Evolutionary conservation across 2,797 vertebrate species (phyloP).

Genomic region (Peromyscus attwateri): DNA sequence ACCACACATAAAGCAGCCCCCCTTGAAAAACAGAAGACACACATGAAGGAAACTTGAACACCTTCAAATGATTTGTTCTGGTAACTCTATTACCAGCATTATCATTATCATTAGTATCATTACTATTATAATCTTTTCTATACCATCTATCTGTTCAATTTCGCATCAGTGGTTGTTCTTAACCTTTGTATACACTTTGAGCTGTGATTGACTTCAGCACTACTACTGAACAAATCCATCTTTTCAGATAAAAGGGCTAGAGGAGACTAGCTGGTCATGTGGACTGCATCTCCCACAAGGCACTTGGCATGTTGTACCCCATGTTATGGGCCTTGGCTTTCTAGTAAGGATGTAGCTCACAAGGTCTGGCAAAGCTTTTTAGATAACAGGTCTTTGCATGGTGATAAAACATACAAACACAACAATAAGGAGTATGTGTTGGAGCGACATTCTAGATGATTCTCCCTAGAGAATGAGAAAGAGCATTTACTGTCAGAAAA

Average conservation of each 20-base stretch:
- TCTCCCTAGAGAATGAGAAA: neutral
- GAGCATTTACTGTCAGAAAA: neutral
- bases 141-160: neutral
- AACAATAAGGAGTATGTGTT: neutral
- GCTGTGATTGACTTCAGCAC: conserved; percentile 3
- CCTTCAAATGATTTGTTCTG: conserved; percentile 36
- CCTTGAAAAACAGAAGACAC: conserved; percentile 29
- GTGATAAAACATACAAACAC: neutral
- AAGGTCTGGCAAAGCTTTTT: neutral
- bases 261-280: neutral
- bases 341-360: neutral
- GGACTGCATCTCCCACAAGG: rapidly evolving
- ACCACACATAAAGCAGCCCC: conserved; percentile 50
- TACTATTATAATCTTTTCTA: neutral
- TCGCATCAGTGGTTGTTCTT: neutral
- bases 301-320: neutral
- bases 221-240: conserved; percentile 36
- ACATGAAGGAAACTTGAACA: conserved; percentile 60
- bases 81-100: neutral
- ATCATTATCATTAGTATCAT: neutral
- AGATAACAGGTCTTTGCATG: conserved; percentile 18
- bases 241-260: conserved; percentile 42
- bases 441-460: neutral
- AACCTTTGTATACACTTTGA: conserved; percentile 30
- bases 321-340: neutral